These are phyloP conservation scores for Enteromius trimaculatus DNA, from an alignment of 2,797 vertebrate genomes.

Conservation along the genomic window DNA sequence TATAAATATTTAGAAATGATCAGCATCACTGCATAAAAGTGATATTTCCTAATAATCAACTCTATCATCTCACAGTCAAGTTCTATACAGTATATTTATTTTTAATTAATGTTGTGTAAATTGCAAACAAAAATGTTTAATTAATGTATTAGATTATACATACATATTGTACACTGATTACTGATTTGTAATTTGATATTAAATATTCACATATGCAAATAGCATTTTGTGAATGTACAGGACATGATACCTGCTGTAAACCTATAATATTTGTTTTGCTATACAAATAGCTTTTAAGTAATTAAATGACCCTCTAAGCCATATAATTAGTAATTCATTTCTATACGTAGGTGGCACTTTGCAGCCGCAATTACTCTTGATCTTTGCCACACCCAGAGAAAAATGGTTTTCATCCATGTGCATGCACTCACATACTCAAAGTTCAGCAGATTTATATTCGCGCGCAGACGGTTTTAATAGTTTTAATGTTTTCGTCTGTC, in stretches of 20 bases:
- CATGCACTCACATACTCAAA: conserved; percentile 12
- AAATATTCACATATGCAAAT: background rate
- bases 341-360: background rate
- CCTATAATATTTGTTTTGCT: background rate
- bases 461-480: conserved; percentile 71
- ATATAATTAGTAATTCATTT: background rate
- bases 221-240: background rate
- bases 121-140: background rate
- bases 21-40: background rate
- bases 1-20: background rate
- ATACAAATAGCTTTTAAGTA: background rate
- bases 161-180: too few species aligned
- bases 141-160: too few species aligned
- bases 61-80: background rate
- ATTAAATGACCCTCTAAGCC: background rate
- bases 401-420: background rate
- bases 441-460: conserved; percentile 36
- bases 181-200: background rate
- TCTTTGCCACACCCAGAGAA: background rate
- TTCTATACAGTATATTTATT: background rate
- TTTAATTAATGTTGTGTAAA: background rate
- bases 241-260: background rate
- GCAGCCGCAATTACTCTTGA: background rate
- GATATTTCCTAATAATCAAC: background rate
- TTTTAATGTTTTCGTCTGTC: conserved; percentile 78